phyloP scores from a whole-genome alignment of 2,113 vertebrate species.

The Lamprotornis superbus region DNA sequence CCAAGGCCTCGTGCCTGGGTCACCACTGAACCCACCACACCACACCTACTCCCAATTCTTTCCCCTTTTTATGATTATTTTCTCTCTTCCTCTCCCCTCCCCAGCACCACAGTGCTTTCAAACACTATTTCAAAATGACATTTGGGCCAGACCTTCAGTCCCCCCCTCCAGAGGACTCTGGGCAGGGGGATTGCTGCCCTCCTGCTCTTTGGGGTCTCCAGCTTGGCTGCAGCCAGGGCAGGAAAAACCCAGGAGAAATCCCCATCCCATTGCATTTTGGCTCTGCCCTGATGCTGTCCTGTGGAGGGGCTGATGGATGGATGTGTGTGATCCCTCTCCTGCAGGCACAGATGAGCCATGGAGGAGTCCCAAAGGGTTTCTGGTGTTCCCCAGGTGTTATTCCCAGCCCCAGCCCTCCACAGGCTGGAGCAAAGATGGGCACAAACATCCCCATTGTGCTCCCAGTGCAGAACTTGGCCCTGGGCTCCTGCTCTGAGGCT shows the following conservation, averaged over 20 bases:
- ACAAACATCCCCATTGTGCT: neutral
- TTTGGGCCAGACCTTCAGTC: neutral
- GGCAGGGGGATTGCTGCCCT: rapidly evolving
- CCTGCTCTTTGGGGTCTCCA: neutral
- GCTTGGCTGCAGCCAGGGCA: neutral
- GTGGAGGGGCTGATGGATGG: neutral
- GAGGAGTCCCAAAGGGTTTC: neutral
- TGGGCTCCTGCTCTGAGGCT: neutral
- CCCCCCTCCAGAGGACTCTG: neutral
- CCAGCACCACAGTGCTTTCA: rapidly evolving
- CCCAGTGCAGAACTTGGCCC: neutral
- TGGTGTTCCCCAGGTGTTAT: neutral
- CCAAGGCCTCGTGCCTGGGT: neutral
- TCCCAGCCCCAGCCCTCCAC: neutral
- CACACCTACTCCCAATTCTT: neutral
- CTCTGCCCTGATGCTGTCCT: neutral
- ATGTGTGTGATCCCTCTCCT: neutral
- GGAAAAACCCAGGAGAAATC: neutral
- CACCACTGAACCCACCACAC: neutral
- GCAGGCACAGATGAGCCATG: rapidly evolving
- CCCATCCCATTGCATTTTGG: rapidly evolving
- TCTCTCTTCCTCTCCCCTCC: neutral
- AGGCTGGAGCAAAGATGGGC: neutral
- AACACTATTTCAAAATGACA: neutral
- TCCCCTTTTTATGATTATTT: neutral